Evolutionary conservation across 2,113 vertebrate genomes (phyloP), one percentile per base, ranked within the genome.

Genomic region (Cricetomys ansorgei): DNA sequence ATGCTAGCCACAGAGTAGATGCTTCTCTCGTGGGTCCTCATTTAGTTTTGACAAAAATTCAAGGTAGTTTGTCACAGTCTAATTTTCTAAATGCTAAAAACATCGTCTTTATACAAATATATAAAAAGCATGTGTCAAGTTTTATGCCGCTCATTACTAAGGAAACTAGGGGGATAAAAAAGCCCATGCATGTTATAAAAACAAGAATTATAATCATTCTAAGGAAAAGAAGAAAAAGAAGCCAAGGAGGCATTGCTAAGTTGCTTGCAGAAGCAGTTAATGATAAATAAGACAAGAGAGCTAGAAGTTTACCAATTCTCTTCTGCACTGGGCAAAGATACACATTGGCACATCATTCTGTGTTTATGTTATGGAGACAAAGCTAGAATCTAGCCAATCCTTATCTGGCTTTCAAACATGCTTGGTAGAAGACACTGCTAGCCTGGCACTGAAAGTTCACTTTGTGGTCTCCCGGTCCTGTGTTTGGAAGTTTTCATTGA

Each of bases 51-150:
- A 88, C 79, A 86, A 95, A 65, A 95, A 19, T 1, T 88, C 27
- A 72, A 85, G 64, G 57, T 53, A 75, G 7, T 57, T 77, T n/a
- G 69, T 94, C 77, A 94, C 72, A 85, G 31, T 27, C 67, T 64
- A 80, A 87, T 97, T 95, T 95, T 89, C n/a, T 59, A 94, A 95
- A 94, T 65, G 21, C 72, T 96, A 89, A 93, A 94, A 97, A 94
- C 43, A 70, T 81, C 95, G 87, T 95, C 75, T 40, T 91, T 83
- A 94, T 11, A 89, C n/a, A 93, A 92, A 95, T 55, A 91, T 45
- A 79, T 50, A 92, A 88, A 80, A 53, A 95, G 37, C 12, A 80
- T n/a, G 45, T 96, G 57, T 65, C 87, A 91, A 87, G 50, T n/a
- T 96, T 94, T 87, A 87, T 87, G 76, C 91, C 79, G n/a, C 43